A percentile compares a stretch with the other conserved stretches of the same genome.
Evolutionary conservation across 2,797 vertebrate species (phyloP).

Genomic region (Yasuhikotakia modesta): DNA sequence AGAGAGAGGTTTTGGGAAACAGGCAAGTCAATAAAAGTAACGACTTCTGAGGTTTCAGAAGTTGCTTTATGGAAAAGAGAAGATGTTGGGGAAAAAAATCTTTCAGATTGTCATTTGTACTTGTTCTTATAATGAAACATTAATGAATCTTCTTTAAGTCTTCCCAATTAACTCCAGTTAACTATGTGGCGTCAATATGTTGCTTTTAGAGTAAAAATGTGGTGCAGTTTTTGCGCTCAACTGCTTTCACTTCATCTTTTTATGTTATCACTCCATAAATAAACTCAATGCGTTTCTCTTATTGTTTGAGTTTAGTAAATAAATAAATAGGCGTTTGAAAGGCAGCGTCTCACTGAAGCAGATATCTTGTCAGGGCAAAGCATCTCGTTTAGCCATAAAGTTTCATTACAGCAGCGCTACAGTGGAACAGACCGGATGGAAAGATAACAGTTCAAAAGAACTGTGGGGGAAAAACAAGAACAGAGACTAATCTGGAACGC

Average conservation of each 20-base stretch:
- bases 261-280: constrained; percentile 23
- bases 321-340: constrained; percentile 56
- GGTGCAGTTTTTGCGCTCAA: constrained; percentile 3
- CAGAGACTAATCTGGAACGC: constrained; percentile 43
- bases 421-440: constrained; percentile 53
- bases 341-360: constrained; percentile 59
- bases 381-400: constrained; percentile 67
- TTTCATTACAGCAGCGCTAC: constrained; percentile 56
- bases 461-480: constrained; percentile 52
- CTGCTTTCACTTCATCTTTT: constrained; percentile 30
- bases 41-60: constrained; percentile 51
- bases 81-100: constrained; percentile 30
- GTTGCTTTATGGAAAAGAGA: constrained; percentile 36
- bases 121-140: constrained; percentile 39
- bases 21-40: constrained; percentile 36
- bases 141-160: constrained; percentile 37
- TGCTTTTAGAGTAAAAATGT: constrained; percentile 33
- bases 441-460: constrained; percentile 58
- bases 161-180: constrained; percentile 69
- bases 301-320: constrained; percentile 43
- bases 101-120: constrained; percentile 37
- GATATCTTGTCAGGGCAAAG: constrained; percentile 55
- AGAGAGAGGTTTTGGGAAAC: neutral
- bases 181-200: constrained; percentile 63
- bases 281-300: constrained; percentile 2